Conservation (phyloP, 2,113 vertebrate genomes). For the Brevimyrus niger region DNA sequence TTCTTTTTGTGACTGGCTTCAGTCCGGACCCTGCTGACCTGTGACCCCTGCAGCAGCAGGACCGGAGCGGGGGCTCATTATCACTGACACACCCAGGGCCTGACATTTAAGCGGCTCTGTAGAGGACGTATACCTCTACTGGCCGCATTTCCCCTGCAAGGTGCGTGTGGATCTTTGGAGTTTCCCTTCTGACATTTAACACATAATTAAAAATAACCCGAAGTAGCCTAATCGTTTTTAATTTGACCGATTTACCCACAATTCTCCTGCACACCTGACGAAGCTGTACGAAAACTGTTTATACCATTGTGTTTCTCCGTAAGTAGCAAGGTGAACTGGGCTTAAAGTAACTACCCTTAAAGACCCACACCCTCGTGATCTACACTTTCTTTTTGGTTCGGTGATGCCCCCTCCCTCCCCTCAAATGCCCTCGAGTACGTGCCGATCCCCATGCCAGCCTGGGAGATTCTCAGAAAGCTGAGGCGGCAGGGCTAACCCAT, state of each 20-base stretch:
- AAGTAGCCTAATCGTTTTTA: background rate
- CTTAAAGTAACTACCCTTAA: background rate
- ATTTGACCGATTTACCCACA: background rate
- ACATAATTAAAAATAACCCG: background rate
- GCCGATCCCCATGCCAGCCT: background rate
- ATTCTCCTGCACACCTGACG: background rate
- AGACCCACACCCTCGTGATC: background rate
- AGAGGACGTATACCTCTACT: background rate
- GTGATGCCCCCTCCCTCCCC: background rate
- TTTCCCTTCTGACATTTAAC: background rate
- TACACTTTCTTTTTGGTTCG: background rate
- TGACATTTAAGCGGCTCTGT: background rate
- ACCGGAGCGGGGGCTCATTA: background rate
- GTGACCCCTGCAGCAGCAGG: background rate
- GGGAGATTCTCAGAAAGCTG: background rate
- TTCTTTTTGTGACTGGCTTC: background rate
- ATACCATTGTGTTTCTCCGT: background rate
- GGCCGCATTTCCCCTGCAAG: background rate
- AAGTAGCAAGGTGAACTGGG: background rate
- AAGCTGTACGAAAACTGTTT: background rate
- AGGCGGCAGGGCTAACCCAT: background rate
- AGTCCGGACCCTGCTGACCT: background rate
- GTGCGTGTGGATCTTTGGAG: background rate
- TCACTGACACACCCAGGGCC: background rate
- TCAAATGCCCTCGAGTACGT: background rate